Evolutionary conservation across 2,797 vertebrate species (phyloP).

Genomic region (Pelodytes ibericus): DNA sequence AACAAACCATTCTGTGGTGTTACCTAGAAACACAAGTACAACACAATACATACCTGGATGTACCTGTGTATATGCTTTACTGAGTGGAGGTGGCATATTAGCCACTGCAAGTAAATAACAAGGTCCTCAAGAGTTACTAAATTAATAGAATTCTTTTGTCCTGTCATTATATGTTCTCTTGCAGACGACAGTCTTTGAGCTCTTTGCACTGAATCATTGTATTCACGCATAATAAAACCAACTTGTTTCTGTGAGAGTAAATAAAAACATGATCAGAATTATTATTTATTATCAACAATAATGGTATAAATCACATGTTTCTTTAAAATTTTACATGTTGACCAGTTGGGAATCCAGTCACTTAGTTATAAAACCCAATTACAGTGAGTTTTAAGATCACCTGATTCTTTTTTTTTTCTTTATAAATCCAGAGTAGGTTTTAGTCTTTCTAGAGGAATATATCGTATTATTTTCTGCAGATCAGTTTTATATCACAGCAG

Average conservation of each 20-base stretch:
- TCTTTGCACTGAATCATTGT: slow-evolving; percentile 72
- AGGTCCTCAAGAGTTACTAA: slow-evolving; percentile 72
- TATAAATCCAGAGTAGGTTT: too few relatives aligned
- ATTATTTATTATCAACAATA: too few relatives aligned
- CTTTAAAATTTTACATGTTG: too few relatives aligned
- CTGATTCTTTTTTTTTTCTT: too few relatives aligned
- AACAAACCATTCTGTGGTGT: not conserved
- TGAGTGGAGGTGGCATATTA: slow-evolving; percentile 75
- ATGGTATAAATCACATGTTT: too few relatives aligned
- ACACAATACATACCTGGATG: slow-evolving; percentile 65
- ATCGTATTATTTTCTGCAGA: too few relatives aligned
- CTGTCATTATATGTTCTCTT: slow-evolving; percentile 68
- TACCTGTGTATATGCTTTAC: slow-evolving; percentile 71
- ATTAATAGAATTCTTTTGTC: slow-evolving; percentile 61
- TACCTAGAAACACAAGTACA: not conserved
- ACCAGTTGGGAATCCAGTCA: too few relatives aligned
- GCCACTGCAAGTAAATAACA: slow-evolving; percentile 72
- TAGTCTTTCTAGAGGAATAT: too few relatives aligned
- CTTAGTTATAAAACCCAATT: too few relatives aligned
- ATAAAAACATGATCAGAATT: not conserved
- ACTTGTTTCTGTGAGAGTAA: slow-evolving; percentile 62
- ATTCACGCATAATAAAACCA: slow-evolving; percentile 68
- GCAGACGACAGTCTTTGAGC: slow-evolving; percentile 70
- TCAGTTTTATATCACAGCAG: too few relatives aligned
- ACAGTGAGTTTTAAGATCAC: too few relatives aligned